Evolutionary conservation across 2,113 vertebrate genomes (phyloP).

Genomic region (Leucopsar rothschildi): DNA sequence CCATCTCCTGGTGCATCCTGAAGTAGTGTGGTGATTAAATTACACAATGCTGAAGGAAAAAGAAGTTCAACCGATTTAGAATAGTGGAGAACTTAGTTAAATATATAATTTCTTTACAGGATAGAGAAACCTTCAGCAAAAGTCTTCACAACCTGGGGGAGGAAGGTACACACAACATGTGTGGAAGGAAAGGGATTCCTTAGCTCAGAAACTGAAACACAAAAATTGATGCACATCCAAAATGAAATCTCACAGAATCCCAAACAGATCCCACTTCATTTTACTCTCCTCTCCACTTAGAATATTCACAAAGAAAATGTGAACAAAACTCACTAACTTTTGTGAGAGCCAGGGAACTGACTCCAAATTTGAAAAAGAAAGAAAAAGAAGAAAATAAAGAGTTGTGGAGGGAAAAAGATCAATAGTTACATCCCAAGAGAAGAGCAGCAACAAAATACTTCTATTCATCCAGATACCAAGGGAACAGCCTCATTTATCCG

Average conservation of each 20-base stretch:
- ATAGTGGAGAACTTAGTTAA: not conserved
- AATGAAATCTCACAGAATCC: not conserved
- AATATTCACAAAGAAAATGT: not conserved
- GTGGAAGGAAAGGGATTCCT: not conserved
- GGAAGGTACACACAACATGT: fast-evolving
- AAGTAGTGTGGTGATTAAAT: not conserved
- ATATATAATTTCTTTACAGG: not conserved
- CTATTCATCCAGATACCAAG: not conserved
- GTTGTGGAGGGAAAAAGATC: not conserved
- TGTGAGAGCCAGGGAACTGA: not conserved
- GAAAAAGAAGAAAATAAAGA: not conserved
- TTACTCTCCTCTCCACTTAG: not conserved
- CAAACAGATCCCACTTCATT: not conserved
- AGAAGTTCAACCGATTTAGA: not conserved
- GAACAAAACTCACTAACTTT: not conserved
- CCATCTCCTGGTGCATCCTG: not conserved
- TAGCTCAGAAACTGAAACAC: not conserved
- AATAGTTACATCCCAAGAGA: not conserved
- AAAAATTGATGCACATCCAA: not conserved
- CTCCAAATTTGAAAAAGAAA: not conserved
- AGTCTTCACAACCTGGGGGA: not conserved
- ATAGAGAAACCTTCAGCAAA: not conserved
- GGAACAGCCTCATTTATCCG: not conserved
- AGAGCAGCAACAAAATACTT: not conserved
- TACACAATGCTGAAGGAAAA: not conserved